Base-by-base conservation (phyloP, 2,113 vertebrate genomes). In the Cnemophilus loriae region DNA sequence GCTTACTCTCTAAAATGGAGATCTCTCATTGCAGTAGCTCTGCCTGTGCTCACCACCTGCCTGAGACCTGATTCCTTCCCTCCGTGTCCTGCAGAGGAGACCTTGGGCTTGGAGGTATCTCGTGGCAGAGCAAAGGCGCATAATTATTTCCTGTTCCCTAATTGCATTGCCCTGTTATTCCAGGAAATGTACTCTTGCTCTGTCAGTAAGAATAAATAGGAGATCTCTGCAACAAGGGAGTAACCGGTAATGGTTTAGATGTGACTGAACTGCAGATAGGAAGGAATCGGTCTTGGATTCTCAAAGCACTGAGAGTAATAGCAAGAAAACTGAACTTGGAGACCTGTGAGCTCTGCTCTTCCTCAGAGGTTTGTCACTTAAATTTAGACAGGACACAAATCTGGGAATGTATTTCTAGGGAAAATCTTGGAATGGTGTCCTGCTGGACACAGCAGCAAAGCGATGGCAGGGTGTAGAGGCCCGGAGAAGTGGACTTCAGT, bases 81-180 rank as follows among this genome's bases (percentile, higher is more conserved):
- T 67, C 47, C 0, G 3, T 57, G 77, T 74, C 92, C 90, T 93
- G 64, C 1, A 0, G 81, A 83, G 83, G 92, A 92, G 84, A 94
- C 85, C 84, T 95, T 95, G 93, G 91, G 89, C 84, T 91, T 73
- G 82, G 79, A 90, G 79, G 71, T 84, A 76, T 82, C 87, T 89
- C 0, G 2, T 80, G 77, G 91, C 70, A 39, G 37, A 74, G 89
- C 69, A 73, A 93, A 91, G 84, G 84, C 78, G 2, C 96, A 81
- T 89, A 87, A 90, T 92, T 84, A 96, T 95, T 95, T 96, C 93
- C 93, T 96, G 91, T 82, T 95, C 81, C 84, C 89, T 93, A 84
- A 87, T 95, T 94, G 74, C 70, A 87, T 93, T 1, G 37, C 84
- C 59, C 77, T 93, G 77, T 95, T 93, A 87, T 94, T 95, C 94